Evolutionary conservation across 2,797 vertebrate genomes (phyloP).

Genomic region (Thalassophryne amazonica): DNA sequence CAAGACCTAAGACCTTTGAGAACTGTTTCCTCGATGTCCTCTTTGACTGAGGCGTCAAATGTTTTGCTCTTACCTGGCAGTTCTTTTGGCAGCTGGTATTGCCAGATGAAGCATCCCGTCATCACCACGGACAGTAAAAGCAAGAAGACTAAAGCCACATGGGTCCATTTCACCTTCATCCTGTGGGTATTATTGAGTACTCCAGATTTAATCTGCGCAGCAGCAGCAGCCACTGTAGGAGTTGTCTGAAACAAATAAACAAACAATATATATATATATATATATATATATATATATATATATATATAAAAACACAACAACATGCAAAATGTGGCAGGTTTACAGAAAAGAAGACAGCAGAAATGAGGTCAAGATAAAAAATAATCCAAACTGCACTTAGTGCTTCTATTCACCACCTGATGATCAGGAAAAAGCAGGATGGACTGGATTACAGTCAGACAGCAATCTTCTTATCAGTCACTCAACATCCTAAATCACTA

Average conservation of each 20-base stretch:
- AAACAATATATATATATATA: too few relatives aligned
- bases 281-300: too few relatives aligned
- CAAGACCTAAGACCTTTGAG: too few relatives aligned
- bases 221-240: slow-evolving; percentile 50
- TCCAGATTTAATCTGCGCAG: slow-evolving; percentile 52
- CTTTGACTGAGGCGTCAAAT: too few relatives aligned
- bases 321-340: too few relatives aligned
- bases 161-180: slow-evolving; percentile 84
- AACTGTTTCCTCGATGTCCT: too few relatives aligned
- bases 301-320: too few relatives aligned
- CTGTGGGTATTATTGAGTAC: slow-evolving; percentile 56
- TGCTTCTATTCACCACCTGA: slow-evolving; percentile 66
- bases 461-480: slow-evolving; percentile 47
- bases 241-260: slow-evolving; percentile 40
- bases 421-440: slow-evolving; percentile 24
- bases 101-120: slow-evolving; percentile 94
- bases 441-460: slow-evolving; percentile 44
- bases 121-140: slow-evolving; percentile 85
- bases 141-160: slow-evolving; percentile 81
- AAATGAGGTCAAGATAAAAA: too few relatives aligned
- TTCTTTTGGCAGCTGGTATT: slow-evolving; percentile 87
- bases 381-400: slow-evolving; percentile 21
- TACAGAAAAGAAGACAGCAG: too few relatives aligned
- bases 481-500: slow-evolving; percentile 32
- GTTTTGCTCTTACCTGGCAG: slow-evolving; percentile 70